A percentile compares a stretch with the other conserved stretches of the same genome.
Conservation (phyloP, 2,888 invertebrate species). For the Ennomos fuscantarius region DNA sequence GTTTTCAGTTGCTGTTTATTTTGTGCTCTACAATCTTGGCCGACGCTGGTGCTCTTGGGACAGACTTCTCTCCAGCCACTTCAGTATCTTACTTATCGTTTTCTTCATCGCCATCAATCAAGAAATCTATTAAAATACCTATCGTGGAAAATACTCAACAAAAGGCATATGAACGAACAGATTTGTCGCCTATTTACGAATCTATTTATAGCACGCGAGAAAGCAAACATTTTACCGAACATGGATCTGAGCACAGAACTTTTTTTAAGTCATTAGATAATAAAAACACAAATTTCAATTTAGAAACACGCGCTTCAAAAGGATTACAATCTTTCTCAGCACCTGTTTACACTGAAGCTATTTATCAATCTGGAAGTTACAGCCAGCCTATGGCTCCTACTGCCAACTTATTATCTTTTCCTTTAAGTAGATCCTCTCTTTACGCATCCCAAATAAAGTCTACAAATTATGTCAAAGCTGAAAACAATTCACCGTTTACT, state of each 20-base stretch:
- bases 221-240: conserved; percentile 34
- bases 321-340: conserved; percentile 12
- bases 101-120: neutral
- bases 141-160: conserved; percentile 4
- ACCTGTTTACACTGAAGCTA: conserved; percentile 14
- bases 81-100: conserved; percentile 45
- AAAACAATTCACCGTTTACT: conserved; percentile 30
- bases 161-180: conserved; percentile 31
- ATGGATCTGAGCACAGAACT: conserved; percentile 35
- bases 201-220: conserved; percentile 43
- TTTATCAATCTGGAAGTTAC: conserved; percentile 10
- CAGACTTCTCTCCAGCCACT: conserved; percentile 43
- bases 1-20: conserved; percentile 52
- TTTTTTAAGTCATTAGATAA: conserved; percentile 43
- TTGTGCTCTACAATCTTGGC: conserved; percentile 44
- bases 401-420: conserved; percentile 7
- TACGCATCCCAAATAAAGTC: neutral
- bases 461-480: neutral
- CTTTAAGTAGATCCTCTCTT: neutral
- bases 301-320: conserved; percentile 25
- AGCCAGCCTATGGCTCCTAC: neutral
- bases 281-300: conserved; percentile 39
- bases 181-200: conserved; percentile 44
- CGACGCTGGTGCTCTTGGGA: conserved; percentile 42
- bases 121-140: neutral